Percentiles rank a stretch among this genome's conserved stretches.
Evolutionary conservation across 2,797 vertebrate genomes (phyloP).

Genomic region (Macroramphosus scolopax): DNA sequence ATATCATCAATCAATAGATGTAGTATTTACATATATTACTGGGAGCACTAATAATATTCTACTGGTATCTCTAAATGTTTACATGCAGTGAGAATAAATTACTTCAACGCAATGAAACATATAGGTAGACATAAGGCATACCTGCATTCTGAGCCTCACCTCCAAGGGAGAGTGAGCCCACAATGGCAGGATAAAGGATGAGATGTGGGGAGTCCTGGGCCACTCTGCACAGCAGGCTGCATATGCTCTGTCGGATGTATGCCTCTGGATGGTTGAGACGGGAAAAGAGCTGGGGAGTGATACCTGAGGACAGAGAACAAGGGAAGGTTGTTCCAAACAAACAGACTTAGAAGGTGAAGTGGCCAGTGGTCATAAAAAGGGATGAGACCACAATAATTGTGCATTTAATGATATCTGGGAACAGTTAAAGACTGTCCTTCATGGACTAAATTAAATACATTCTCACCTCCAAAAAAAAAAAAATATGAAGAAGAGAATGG

Average conservation of each 20-base stretch:
- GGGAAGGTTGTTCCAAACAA: background rate
- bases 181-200: constrained; percentile 95
- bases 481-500: background rate
- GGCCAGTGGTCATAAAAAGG: no score
- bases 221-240: constrained; percentile 93
- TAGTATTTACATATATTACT: background rate
- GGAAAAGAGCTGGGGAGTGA: constrained; percentile 98
- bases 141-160: constrained; percentile 92
- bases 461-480: background rate
- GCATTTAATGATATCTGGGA: no score
- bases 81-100: background rate
- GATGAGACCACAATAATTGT: no score
- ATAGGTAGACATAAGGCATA: constrained; percentile 33
- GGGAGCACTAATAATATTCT: no score
- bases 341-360: no score
- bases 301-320: constrained; percentile 74
- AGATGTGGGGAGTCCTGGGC: constrained; percentile 97
- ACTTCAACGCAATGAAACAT: no score
- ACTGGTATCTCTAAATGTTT: background rate
- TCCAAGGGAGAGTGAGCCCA: constrained; percentile 94
- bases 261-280: constrained; percentile 97
- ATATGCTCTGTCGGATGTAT: constrained; percentile 96
- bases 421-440: no score
- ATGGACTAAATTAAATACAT: no score
- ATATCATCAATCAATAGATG: constrained; percentile 2